A percentile compares a stretch with the other conserved stretches of the same genome.
phyloP scores from a whole-genome alignment of 2,888 invertebrate genomes.

The Apeira syringaria region DNA sequence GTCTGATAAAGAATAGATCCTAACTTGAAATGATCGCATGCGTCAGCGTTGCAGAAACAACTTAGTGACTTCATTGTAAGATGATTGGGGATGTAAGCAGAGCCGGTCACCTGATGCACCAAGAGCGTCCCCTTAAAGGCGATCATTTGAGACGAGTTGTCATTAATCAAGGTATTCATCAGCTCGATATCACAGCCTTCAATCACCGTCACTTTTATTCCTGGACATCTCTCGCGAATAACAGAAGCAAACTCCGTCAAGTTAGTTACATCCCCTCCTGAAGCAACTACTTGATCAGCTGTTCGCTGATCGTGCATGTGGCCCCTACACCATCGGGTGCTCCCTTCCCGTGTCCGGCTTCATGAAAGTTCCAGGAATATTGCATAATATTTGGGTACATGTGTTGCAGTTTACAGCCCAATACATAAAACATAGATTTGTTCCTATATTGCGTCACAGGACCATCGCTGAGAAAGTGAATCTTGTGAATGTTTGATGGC shows the following conservation, averaged over 20 bases:
- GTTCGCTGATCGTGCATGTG: slow-evolving; percentile 45
- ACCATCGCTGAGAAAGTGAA: slow-evolving; percentile 47
- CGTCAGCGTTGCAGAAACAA: slow-evolving; percentile 28
- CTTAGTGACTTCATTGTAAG: slow-evolving; percentile 34
- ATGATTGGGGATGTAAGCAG: slow-evolving; percentile 26
- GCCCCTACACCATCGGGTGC: slow-evolving; percentile 48
- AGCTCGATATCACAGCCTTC: background rate
- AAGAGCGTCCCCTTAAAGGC: slow-evolving; percentile 33
- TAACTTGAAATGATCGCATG: slow-evolving; percentile 4
- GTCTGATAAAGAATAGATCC: slow-evolving; percentile 9
- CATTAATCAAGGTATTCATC: slow-evolving; percentile 18
- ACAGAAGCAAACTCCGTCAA: slow-evolving; percentile 7
- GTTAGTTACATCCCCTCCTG: slow-evolving; percentile 38
- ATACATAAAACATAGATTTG: slow-evolving; percentile 42
- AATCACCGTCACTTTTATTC: slow-evolving; percentile 1
- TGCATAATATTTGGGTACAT: background rate
- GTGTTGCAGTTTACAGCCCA: slow-evolving; percentile 24
- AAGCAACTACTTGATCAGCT: slow-evolving; percentile 42
- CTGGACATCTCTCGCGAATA: slow-evolving; percentile 20
- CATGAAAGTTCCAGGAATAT: slow-evolving; percentile 43
- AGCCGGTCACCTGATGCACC: slow-evolving; percentile 32
- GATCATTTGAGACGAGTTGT: slow-evolving; percentile 22
- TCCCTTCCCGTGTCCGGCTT: slow-evolving; percentile 46
- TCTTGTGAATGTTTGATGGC: slow-evolving; percentile 31
- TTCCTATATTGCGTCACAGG: slow-evolving; percentile 48